Evolutionary conservation across 2,113 vertebrate species (phyloP), one percentile per base, ranked within the genome.

Genomic region (Toxostoma redivivum): DNA sequence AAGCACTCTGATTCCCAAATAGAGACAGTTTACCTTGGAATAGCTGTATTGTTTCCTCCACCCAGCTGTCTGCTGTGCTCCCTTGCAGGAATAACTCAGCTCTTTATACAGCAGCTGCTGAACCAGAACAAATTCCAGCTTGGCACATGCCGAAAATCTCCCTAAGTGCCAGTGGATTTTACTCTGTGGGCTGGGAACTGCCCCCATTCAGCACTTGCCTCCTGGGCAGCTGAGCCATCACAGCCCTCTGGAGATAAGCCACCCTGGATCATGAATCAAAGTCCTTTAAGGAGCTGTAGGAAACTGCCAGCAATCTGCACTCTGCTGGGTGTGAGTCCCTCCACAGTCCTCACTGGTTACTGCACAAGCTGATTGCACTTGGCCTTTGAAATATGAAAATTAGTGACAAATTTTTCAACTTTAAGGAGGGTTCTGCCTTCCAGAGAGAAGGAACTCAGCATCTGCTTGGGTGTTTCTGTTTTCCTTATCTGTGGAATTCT

Each of bases 31-130:
- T 94, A 96, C 96, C 96, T 96, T 90, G 96, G 92, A 95, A 97
- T 83, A 88, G 94, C 95, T 91, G 83, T 15, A 81, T 93, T 95
- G 95, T 95, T 90, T 92, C 94, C 2, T 0, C 67, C 92, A 88
- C 80, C 91, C 96, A 96, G 96, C 95, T 97, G 96, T 92, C 96
- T 95, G 92, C 95, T 74, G 82, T 93, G 88, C 79, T 58, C 90
- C 94, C 82, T 66, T 12, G 76, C 94, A 92, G 86, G 95, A 93
- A 91, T 94, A 97, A 93, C 92, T 93, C 64, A 16, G 91, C 96
- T 94, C 89, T 95, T 97, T 94, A 96, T 94, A 38, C 60, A 90
- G 95, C 96, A 97, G 95, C 94, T 94, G 95, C 95, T 66, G 86
- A 93, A 88, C 86, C 60, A 56, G 88, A 69, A 96, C 95, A 83